These are phyloP conservation scores for Drosophila histrio DNA, from an alignment of 2,888 invertebrate genomes.

Conservation along the genomic window DNA sequence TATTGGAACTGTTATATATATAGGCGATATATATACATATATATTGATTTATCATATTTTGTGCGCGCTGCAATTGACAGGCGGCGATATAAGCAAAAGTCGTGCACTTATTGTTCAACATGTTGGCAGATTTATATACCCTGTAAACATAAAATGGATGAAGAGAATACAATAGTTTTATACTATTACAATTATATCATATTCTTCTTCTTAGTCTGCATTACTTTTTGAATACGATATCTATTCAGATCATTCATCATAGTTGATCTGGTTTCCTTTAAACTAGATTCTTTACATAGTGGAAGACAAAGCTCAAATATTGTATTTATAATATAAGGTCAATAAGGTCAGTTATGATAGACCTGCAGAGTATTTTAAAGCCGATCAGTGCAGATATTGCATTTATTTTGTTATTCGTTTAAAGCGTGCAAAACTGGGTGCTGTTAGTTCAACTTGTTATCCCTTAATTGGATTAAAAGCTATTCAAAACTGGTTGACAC, in stretches of 20 bases:
- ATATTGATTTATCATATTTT: constrained; percentile 76
- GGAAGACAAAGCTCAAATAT: no score
- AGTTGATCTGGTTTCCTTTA: no score
- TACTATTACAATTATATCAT: no score
- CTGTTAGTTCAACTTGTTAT: neutral
- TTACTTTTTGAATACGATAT: no score
- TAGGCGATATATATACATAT: constrained; percentile 28
- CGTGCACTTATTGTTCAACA: constrained; percentile 45
- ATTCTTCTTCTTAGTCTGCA: no score
- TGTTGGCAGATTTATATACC: constrained; percentile 4
- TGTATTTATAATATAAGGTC: no score
- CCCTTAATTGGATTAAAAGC: constrained; percentile 14
- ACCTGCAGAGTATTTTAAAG: neutral
- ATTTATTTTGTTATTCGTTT: neutral
- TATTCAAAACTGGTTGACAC: neutral
- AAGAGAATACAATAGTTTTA: neutral
- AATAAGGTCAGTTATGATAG: neutral
- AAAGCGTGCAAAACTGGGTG: neutral
- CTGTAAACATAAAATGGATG: neutral
- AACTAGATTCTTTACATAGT: no score
- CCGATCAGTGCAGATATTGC: neutral
- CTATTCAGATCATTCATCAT: no score
- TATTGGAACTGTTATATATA: constrained; percentile 24
- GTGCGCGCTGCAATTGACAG: constrained; percentile 62
- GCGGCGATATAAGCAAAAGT: constrained; percentile 35